phyloP scores from a whole-genome alignment of 1,140 invertebrate genomes.

The Drosophila truncata region DNA sequence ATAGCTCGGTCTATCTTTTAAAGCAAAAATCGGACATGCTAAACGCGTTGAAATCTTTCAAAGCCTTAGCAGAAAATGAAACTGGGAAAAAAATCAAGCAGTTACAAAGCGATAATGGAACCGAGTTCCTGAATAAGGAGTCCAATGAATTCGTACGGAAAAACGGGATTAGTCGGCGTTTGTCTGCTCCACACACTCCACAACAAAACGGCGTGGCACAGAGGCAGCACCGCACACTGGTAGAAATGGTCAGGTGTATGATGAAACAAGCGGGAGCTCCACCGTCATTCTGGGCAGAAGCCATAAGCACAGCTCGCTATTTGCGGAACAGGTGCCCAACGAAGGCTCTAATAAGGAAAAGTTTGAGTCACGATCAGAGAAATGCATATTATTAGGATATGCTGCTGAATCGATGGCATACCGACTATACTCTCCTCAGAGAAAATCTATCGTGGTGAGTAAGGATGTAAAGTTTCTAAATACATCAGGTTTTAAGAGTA shows the following conservation, averaged over 20 bases:
- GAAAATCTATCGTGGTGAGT: too few species aligned
- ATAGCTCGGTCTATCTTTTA: background rate
- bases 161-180: background rate
- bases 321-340: too few species aligned
- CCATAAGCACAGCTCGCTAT: too few species aligned
- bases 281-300: too few species aligned
- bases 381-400: too few species aligned
- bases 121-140: background rate
- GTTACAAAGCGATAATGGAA: background rate
- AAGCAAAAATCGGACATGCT: background rate
- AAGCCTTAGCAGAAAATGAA: background rate
- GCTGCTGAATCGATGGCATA: too few species aligned
- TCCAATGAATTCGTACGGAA: background rate
- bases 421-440: too few species aligned
- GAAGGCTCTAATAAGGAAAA: too few species aligned
- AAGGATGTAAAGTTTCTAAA: too few species aligned
- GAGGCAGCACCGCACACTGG: background rate
- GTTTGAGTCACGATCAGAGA: too few species aligned
- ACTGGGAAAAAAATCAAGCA: background rate
- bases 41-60: background rate
- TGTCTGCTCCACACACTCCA: background rate
- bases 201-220: conserved; percentile 13
- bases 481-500: too few species aligned
- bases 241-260: conserved; percentile 6
- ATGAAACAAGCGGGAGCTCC: background rate